Percentiles rank a stretch among this genome's conserved stretches.
phyloP scores from a whole-genome alignment of 2,797 vertebrate genomes.

The Helicolenus hilgendorfi region DNA sequence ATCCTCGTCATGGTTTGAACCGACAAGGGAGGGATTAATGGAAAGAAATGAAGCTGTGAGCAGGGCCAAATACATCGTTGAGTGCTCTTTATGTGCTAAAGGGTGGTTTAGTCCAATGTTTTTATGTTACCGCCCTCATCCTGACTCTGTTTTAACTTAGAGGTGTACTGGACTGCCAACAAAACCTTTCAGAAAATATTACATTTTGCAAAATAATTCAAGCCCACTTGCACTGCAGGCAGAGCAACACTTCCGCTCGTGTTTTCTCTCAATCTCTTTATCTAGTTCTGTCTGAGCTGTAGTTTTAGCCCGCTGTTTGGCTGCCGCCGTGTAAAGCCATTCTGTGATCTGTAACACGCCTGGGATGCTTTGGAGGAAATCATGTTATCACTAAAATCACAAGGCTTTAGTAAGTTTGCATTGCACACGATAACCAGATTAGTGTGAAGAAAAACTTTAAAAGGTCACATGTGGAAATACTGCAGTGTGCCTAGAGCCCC shows the following conservation, averaged over 20 bases:
- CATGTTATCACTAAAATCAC: background rate
- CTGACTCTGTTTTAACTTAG: conserved; percentile 20
- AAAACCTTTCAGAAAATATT: conserved; percentile 22
- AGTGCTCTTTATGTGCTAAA: conserved; percentile 23
- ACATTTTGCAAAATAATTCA: conserved; percentile 29
- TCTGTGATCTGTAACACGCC: background rate
- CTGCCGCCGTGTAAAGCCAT: background rate
- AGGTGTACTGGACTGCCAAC: background rate
- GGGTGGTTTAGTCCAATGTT: conserved; percentile 7
- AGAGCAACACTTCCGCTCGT: background rate
- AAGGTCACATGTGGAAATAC: background rate
- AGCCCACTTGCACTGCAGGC: background rate
- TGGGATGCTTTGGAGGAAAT: conserved; percentile 17
- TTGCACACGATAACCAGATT: background rate
- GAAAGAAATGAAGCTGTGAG: conserved; percentile 41
- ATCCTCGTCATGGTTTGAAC: conserved; percentile 46
- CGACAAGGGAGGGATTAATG: conserved; percentile 40
- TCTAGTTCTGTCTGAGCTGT: background rate
- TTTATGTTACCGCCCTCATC: conserved; percentile 4
- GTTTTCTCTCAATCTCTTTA: background rate
- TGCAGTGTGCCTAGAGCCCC: background rate
- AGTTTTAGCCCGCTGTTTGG: background rate
- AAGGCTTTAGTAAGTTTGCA: background rate
- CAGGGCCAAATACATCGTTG: background rate
- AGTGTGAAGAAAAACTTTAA: background rate